Evolutionary conservation across 2,888 invertebrate species (phyloP), one percentile per base, ranked within the genome.

Genomic region (Tethea ocularis): DNA sequence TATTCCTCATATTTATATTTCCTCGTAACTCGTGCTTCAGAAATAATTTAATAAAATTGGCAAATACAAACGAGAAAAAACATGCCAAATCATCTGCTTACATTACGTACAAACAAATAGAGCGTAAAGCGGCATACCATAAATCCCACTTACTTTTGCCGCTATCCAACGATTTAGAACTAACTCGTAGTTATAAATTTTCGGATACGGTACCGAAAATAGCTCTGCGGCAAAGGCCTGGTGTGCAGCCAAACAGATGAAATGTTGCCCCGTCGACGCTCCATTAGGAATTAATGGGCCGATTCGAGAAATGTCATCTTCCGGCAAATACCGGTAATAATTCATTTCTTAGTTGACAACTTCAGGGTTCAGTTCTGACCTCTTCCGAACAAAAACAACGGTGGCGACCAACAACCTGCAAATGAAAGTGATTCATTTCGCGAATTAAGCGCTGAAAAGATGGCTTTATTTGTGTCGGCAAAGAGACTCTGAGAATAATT

Each of bases 201-300:
- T 81, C 84, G 81, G 85, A 85, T 86, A 85, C 84, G 84, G 84
- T 84, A 83, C 84, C 79, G 89, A 89, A 91, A 91, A 91, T 89
- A 89, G 88, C 87, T 84, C 79, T 88, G 88, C 81, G 87, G 88
- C 77, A 69, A 79, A 77, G 74, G 82, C 72, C 88, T 89, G 89
- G 88, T 87, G 84, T 83, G 82, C 83, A 87, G 89, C 89, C 91
- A 90, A 91, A 90, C 88, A 90, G 88, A 91, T 91, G 91, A 91
- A 89, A 90, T 91, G 91, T 91, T 79, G 86, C 86, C 81, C 73
- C 71, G 83, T 81, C 85, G 84, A 71, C 86, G 90, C 82, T 85
- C 90, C 91, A 91, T 91, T 91, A 91, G 84, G 89, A 91, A 91
- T 91, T 88, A 91, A 91, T 91, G 91, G 89, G 80, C 88, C 91